Evolutionary conservation across 37 sponge, comb jelly and placozoan species (phyloP).

Genomic region (Cladorhizidae sp.): DNA sequence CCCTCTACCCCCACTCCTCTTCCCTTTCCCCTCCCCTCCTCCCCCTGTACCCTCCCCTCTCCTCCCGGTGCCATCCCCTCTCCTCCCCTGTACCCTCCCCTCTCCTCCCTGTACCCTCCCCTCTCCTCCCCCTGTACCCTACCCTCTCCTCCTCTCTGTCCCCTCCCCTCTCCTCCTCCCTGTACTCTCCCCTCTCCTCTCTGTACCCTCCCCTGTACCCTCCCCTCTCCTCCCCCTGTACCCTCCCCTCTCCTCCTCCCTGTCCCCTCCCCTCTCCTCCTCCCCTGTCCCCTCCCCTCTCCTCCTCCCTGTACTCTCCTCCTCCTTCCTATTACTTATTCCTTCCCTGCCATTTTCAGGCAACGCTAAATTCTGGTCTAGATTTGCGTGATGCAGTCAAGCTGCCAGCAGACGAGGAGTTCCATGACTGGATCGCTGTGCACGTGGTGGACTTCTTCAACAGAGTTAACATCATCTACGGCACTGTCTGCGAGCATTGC

Average conservation of each 20-base stretch:
- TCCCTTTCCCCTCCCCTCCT: neutral
- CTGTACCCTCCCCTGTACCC: too few species aligned
- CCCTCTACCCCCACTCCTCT: neutral
- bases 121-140: neutral
- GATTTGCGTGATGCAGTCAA: conserved; percentile 77
- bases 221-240: neutral
- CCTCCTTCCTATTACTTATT: neutral
- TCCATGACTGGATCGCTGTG: conserved; percentile 92
- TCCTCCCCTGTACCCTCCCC: neutral
- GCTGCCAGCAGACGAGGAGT: conserved; percentile 75
- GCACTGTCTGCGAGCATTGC: conserved; percentile 81
- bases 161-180: neutral
- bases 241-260: neutral
- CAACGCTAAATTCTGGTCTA: conserved; percentile 87
- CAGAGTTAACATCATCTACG: conserved; percentile 92
- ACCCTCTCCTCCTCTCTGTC: neutral
- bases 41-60: neutral
- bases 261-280: neutral
- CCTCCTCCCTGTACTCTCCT: neutral
- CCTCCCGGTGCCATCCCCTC: neutral
- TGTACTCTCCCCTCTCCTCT: neutral
- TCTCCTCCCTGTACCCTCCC: neutral
- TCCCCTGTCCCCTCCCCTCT: neutral
- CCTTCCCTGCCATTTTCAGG: conserved; percentile 36
- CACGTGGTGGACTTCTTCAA: conserved; percentile 96